Evolutionary conservation across 30 jellyfish, hydroid and myxozoan species (phyloP), one percentile per base, ranked within the genome.

Genomic region (Aurelia coerulea): DNA sequence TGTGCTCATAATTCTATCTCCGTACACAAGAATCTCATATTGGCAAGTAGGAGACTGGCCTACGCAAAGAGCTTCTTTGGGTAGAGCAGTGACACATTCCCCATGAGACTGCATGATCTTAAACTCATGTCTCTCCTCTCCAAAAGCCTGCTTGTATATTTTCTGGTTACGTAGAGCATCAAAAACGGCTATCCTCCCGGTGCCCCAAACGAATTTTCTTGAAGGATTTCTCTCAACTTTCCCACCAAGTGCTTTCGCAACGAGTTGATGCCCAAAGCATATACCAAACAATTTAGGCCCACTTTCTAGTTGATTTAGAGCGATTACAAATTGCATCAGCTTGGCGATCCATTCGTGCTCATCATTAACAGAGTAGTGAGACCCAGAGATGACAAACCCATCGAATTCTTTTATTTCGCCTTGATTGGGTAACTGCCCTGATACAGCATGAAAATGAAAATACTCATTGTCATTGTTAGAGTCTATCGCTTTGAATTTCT

Each of bases 231-330:
- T 39, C 52, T 46, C 94, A 16, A 93, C 97, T 65, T 74, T 66
- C 18, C 95, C 98, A 19, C 98, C 97, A 32, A 93, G 68, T 10
- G 98, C 94, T 73, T 93, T 93, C 11, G 93, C 97, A 14, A 93
- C 75, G 31, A 93, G 41, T 78, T 93, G 98, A 79, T 93, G 98
- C 53, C 97, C 98, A 74, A 93, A 93, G 63, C 98, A 93, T 9
- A 93, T 68, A 1, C 98, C 98, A 65, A 80, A 79, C 53, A 93
- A 73, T 39, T 81, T 87, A 14, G 90, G 87, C 49, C 80, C 65
- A 32, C 70, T 37, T 5, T 33, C 65, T 2, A 13, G 68, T n/a
- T 68, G 84, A 6, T 34, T 14, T 56, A 87, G n/a, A 15, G 18
- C 10, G 18, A 72, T 18, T 1, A 93, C 79, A 65, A 93, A 93